Percentiles rank a stretch among this genome's conserved stretches.
These are phyloP conservation scores for Forbesichthys papilliferus DNA, from an alignment of 2,113 vertebrate genomes.

Conservation along the genomic window DNA sequence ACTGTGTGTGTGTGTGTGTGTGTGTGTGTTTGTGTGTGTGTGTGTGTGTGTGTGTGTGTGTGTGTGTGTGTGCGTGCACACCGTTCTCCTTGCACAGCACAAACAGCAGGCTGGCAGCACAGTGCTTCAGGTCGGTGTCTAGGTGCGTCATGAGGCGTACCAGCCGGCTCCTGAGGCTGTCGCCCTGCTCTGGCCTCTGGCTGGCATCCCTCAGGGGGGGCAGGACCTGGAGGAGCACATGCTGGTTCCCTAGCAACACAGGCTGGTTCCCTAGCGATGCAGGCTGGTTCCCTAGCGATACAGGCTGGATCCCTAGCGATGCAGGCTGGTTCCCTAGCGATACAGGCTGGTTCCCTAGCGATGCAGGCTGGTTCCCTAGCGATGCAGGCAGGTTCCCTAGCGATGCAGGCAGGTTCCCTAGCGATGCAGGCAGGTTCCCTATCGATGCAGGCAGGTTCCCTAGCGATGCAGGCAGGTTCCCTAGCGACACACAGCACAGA, in stretches of 20 bases:
- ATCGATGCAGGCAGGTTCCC: too few relatives aligned
- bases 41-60: background rate
- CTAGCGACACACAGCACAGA: too few relatives aligned
- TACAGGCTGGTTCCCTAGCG: too few relatives aligned
- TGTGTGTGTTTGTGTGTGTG: background rate
- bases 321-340: too few relatives aligned
- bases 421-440: too few relatives aligned
- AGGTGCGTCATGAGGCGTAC: conserved; percentile 82
- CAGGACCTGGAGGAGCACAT: conserved; percentile 59
- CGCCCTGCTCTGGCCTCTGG: conserved; percentile 72
- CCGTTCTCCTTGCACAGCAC: conserved; percentile 85
- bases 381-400: too few relatives aligned
- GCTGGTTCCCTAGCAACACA: background rate
- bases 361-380: too few relatives aligned
- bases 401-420: background rate
- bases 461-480: too few relatives aligned
- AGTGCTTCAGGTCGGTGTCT: conserved; percentile 82
- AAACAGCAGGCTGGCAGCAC: conserved; percentile 82
- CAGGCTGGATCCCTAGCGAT: background rate
- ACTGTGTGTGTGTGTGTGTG: background rate
- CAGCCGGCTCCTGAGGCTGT: conserved; percentile 73
- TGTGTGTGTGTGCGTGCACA: conserved; percentile 23
- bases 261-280: background rate
- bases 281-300: too few relatives aligned
- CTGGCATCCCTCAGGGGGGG: conserved; percentile 74